phyloP scores from a whole-genome alignment of 92 coral and sea anemone species.

The Epizoanthus stellaris region DNA sequence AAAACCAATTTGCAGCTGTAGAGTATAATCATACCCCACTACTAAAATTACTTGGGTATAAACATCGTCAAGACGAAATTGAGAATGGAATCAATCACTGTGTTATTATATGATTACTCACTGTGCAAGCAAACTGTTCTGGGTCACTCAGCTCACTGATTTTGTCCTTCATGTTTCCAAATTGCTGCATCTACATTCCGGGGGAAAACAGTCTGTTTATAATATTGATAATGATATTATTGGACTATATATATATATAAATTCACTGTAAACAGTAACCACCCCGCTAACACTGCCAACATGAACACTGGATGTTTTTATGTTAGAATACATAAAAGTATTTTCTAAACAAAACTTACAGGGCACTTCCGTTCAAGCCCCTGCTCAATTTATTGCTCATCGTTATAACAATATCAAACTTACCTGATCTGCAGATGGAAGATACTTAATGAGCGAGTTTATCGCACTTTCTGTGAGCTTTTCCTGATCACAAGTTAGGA shows the following conservation, averaged over 20 bases:
- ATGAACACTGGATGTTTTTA: too few species aligned
- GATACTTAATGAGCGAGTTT: slow-evolving; percentile 88
- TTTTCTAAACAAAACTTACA: neutral
- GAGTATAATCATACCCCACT: too few species aligned
- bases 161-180: slow-evolving; percentile 86
- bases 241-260: too few species aligned
- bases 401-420: neutral
- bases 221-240: neutral
- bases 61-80: too few species aligned
- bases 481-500: slow-evolving; percentile 89
- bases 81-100: neutral
- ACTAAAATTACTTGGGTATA: too few species aligned
- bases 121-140: slow-evolving; percentile 93
- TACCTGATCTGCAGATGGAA: slow-evolving; percentile 96
- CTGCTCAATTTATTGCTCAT: neutral
- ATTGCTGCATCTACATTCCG: slow-evolving; percentile 79
- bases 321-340: too few species aligned
- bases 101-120: slow-evolving; percentile 53
- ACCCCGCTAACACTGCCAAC: too few species aligned
- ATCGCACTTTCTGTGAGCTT: slow-evolving; percentile 87
- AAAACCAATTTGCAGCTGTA: too few species aligned
- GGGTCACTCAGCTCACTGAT: slow-evolving; percentile 91
- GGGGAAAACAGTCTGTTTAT: neutral
- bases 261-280: too few species aligned
- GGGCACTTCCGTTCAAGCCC: neutral